Percentiles rank a stretch among this genome's conserved stretches.
phyloP scores from a whole-genome alignment of 2,888 invertebrate species.

The Parnassius smintheus region DNA sequence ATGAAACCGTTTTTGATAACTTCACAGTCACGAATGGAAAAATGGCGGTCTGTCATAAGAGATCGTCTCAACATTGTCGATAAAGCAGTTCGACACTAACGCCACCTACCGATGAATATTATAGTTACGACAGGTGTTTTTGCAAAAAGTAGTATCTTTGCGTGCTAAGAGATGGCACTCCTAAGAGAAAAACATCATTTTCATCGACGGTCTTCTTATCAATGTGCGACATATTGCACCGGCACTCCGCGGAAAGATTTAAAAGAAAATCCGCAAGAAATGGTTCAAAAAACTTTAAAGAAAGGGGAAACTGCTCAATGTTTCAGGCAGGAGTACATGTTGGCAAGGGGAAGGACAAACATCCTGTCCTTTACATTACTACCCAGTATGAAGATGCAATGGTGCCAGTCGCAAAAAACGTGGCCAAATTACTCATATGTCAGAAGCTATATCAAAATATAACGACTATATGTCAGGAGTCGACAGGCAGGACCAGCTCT shows the following conservation, averaged over 20 bases:
- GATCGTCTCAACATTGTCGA: no score
- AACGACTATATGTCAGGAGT: conserved; percentile 35
- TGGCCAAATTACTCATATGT: conserved; percentile 29
- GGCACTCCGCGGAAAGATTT: not conserved
- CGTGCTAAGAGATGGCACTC: no score
- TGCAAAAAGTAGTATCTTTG: no score
- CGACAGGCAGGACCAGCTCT: conserved; percentile 30
- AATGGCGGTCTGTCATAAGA: no score
- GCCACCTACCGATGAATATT: no score
- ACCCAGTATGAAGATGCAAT: conserved; percentile 30
- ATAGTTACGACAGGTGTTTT: no score
- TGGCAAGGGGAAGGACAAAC: conserved; percentile 2
- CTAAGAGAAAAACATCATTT: no score
- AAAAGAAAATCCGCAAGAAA: not conserved
- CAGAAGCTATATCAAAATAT: conserved; percentile 30
- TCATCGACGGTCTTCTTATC: no score
- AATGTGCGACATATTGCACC: conserved; percentile 1
- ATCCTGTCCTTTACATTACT: conserved; percentile 30
- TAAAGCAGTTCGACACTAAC: no score
- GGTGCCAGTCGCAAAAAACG: conserved; percentile 30
- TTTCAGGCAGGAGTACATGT: not conserved
- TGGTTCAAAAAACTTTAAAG: not conserved
- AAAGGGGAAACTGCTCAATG: not conserved
- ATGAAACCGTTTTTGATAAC: no score
- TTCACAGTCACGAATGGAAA: no score